Base-by-base conservation (phyloP, 1,140 invertebrate species). In the Penaeus chinensis region DNA sequence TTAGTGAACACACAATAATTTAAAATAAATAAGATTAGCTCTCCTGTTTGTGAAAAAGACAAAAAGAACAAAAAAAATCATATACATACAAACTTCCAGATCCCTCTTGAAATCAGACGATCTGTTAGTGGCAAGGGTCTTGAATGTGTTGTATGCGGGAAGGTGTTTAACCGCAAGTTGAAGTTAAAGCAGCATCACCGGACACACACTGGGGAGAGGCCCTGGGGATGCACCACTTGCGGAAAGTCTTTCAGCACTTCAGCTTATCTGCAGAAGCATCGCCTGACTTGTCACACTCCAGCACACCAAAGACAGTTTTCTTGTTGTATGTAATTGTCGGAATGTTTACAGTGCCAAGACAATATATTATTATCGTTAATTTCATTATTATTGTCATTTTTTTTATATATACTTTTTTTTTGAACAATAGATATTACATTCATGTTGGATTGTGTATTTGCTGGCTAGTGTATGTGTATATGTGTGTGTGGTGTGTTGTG, bases 141-240 rank as follows among this genome's bases (percentile, higher is more conserved):
- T n/a, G 80, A 77, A 61, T 87, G 85, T 78, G 78, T 82, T 24
- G 85, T 87, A n/a, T 87, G 85, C 65, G 85, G 85, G 11, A 87
- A 87, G 69, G 60, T 76, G 54, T 87, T 82, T 69, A 82, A 76
- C 61, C 80, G 85, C 22, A 42, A 82, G 60, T 42, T 82, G 16
- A 87, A 87, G 24, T 42, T 87, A 61, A 87, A 87, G 42, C 85
- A 82, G 54, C 85, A 87, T 62, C 85, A 87, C 13, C 80, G 79
- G 32, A 87, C 85, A 24, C 85, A 87, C 27, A 87, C 85, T 54
- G 85, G 85, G 54, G 85, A 87, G 85, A 69, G 85, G 63, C 85
- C 85, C 16, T 87, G 85, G 85, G 79, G 65, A n/a, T 87, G 85
- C 61, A 77, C 47, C 27, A 77, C 24, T 19, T 87, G 85, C n/a